Evolutionary conservation across 2,113 vertebrate species (phyloP).

Genomic region (Lates calcarifer): DNA sequence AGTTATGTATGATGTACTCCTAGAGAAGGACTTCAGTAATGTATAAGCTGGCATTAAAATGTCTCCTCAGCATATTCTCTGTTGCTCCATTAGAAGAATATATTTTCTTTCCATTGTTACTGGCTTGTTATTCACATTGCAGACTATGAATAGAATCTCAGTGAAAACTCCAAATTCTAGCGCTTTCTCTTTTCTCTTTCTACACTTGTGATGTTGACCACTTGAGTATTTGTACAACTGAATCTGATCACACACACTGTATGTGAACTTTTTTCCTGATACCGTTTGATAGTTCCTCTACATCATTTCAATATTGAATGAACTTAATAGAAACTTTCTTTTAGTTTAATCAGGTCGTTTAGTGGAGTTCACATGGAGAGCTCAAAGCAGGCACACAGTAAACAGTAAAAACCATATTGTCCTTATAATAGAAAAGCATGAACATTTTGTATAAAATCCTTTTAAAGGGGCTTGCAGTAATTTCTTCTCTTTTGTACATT

Average conservation of each 20-base stretch:
- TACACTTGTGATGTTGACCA: slow-evolving; percentile 21
- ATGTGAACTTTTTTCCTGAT: slow-evolving; percentile 1
- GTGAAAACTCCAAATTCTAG: neutral
- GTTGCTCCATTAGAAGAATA: slow-evolving; percentile 4
- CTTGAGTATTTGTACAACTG: slow-evolving; percentile 1
- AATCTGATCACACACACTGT: slow-evolving; percentile 5
- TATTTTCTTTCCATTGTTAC: slow-evolving; percentile 1
- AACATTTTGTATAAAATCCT: slow-evolving; percentile 7
- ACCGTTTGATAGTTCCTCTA: neutral
- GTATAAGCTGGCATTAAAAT: neutral
- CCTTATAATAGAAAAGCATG: slow-evolving; percentile 2
- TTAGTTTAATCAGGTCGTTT: slow-evolving; percentile 11
- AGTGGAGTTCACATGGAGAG: neutral
- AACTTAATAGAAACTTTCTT: neutral
- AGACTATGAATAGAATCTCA: neutral
- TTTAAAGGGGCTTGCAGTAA: slow-evolving; percentile 13
- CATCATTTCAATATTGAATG: slow-evolving; percentile 1
- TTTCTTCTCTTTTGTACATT: slow-evolving; percentile 24
- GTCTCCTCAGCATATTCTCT: neutral
- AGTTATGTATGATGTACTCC: neutral
- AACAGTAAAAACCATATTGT: neutral
- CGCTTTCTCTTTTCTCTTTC: neutral
- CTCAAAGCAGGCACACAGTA: neutral
- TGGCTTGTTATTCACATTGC: slow-evolving; percentile 12
- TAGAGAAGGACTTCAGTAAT: neutral